Conservation (phyloP, 2,113 vertebrate genomes). For the Erinaceus europaeus region DNA sequence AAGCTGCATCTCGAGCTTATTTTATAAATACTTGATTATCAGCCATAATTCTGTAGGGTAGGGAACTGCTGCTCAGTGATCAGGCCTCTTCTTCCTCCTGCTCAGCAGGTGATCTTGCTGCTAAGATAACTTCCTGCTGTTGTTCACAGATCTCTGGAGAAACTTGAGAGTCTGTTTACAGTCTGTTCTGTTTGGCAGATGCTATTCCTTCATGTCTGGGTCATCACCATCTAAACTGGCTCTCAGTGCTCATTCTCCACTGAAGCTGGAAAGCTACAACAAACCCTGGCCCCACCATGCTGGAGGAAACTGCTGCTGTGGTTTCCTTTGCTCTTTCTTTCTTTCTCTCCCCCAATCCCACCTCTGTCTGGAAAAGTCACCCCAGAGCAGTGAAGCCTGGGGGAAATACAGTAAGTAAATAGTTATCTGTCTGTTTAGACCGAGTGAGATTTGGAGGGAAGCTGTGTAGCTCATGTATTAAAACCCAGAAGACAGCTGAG, state of each 20-base stretch:
- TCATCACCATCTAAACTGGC: conserved; percentile 21
- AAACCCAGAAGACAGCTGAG: not conserved
- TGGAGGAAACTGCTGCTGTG: too few relatives aligned
- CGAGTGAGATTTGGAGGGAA: not conserved
- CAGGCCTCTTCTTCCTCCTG: not conserved
- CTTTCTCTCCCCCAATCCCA: too few relatives aligned
- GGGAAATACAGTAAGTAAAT: not conserved
- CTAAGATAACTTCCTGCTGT: conserved; percentile 57
- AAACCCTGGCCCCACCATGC: too few relatives aligned
- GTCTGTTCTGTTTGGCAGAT: conserved; percentile 1
- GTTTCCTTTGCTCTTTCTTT: too few relatives aligned
- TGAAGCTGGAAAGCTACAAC: not conserved
- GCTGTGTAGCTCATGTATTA: not conserved
- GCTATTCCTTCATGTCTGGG: conserved; percentile 8
- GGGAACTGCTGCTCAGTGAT: not conserved
- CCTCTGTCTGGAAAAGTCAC: too few relatives aligned
- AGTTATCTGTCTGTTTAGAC: not conserved
- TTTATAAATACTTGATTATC: conserved; percentile 19
- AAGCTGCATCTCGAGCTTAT: conserved; percentile 11
- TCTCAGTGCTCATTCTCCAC: not conserved
- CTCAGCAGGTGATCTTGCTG: conserved; percentile 14
- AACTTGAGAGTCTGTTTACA: conserved; percentile 51
- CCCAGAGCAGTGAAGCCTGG: too few relatives aligned
- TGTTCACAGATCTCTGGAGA: conserved; percentile 35
- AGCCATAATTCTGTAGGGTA: conserved; percentile 29